A percentile compares a stretch with the other conserved stretches of the same genome.
Conservation (phyloP, 2,113 vertebrate genomes). For the Hystrix cristata region DNA sequence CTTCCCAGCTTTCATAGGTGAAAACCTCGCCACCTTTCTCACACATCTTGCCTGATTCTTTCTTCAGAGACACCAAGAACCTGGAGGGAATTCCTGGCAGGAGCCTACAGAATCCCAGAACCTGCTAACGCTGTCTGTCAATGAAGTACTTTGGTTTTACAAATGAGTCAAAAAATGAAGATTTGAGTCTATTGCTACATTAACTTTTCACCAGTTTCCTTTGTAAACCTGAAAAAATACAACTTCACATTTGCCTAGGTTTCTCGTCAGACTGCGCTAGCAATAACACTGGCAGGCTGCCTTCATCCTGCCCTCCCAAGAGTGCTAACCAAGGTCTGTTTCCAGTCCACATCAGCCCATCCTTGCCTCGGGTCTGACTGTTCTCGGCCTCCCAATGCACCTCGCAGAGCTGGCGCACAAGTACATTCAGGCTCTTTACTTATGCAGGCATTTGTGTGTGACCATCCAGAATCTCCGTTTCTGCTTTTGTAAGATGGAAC, state of each 20-base stretch:
- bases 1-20: not conserved
- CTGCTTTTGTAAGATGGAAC: constrained; percentile 25
- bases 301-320: not conserved
- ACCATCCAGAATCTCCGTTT: not conserved
- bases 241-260: not conserved
- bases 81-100: not conserved
- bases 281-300: not conserved
- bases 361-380: not conserved
- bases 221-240: not conserved
- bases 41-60: not conserved
- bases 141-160: constrained; percentile 29
- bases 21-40: not conserved
- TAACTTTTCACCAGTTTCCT: constrained; percentile 1
- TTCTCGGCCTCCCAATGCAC: not conserved
- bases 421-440: not conserved
- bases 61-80: not conserved
- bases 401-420: not conserved
- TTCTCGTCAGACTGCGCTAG: not conserved
- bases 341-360: not conserved
- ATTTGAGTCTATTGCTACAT: not conserved
- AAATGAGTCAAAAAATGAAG: constrained; percentile 12
- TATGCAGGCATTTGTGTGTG: not conserved
- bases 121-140: not conserved
- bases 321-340: not conserved
- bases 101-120: not conserved